phyloP scores from a whole-genome alignment of 2,113 vertebrate species.

The Otolemur garnettii region DNA sequence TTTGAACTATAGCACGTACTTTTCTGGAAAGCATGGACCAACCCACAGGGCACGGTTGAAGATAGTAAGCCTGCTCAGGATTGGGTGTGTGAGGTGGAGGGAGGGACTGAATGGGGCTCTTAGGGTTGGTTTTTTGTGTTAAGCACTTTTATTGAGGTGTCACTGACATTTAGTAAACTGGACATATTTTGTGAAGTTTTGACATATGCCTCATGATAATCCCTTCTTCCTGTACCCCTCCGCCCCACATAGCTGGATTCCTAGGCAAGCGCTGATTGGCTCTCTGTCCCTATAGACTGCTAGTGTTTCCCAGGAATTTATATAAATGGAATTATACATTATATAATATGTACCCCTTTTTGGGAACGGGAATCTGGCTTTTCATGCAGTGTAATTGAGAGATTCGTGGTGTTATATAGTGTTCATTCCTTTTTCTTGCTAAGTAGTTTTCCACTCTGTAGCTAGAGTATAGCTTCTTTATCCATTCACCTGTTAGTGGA shows the following conservation, averaged over 20 bases:
- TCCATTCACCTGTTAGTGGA: background rate
- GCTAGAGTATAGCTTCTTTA: background rate
- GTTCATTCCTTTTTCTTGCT: slow-evolving; percentile 36
- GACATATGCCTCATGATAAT: background rate
- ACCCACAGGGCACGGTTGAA: background rate
- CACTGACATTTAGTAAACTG: background rate
- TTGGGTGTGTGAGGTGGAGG: background rate
- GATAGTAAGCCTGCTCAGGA: background rate
- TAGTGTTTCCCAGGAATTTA: background rate
- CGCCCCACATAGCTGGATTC: background rate
- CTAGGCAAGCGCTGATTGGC: background rate
- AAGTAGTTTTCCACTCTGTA: background rate
- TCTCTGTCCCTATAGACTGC: background rate
- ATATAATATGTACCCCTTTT: background rate
- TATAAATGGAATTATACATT: background rate
- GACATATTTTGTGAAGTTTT: background rate
- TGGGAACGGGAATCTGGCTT: background rate
- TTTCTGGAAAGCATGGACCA: slow-evolving; percentile 1
- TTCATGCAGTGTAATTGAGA: background rate
- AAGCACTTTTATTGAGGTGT: background rate
- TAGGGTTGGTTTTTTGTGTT: background rate
- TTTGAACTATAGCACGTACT: background rate
- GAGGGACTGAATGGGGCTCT: background rate
- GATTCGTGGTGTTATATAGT: background rate
- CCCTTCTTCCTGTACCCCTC: background rate